These are phyloP conservation scores for Acanthacorydalis orientalis DNA, from an alignment of 2,888 invertebrate species.

Conservation along the genomic window DNA sequence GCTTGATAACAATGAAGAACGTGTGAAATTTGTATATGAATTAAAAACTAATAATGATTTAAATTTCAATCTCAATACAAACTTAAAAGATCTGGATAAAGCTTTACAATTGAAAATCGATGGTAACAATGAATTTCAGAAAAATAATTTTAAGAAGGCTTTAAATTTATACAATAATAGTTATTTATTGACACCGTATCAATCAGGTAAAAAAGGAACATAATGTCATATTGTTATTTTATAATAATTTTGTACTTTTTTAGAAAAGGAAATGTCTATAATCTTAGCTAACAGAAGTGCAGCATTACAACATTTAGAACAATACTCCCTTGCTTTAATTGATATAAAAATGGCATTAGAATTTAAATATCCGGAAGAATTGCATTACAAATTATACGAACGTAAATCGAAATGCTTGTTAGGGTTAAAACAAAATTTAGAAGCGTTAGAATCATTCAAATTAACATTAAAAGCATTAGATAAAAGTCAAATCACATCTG, in stretches of 20 bases:
- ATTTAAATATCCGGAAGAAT: constrained; percentile 49
- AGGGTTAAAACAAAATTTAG: constrained; percentile 44
- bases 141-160: constrained; percentile 50
- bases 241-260: constrained; percentile 11
- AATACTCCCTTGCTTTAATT: constrained; percentile 44
- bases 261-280: constrained; percentile 46
- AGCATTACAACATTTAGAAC: constrained; percentile 52
- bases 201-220: constrained; percentile 40
- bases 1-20: constrained; percentile 43
- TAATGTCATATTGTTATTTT: constrained; percentile 9
- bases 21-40: constrained; percentile 41
- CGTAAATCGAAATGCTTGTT: constrained; percentile 55
- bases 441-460: constrained; percentile 47
- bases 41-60: constrained; percentile 21
- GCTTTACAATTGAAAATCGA: constrained; percentile 48
- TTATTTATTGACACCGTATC: constrained; percentile 46
- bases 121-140: constrained; percentile 57
- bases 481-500: constrained; percentile 41
- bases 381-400: constrained; percentile 60
- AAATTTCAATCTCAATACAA: constrained; percentile 23
- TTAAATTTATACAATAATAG: constrained; percentile 52
- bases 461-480: constrained; percentile 50
- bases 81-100: constrained; percentile 36
- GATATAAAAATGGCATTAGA: constrained; percentile 53
- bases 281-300: constrained; percentile 70